Conservation (phyloP, 2,113 vertebrate species). For the Eulemur macaco region DNA sequence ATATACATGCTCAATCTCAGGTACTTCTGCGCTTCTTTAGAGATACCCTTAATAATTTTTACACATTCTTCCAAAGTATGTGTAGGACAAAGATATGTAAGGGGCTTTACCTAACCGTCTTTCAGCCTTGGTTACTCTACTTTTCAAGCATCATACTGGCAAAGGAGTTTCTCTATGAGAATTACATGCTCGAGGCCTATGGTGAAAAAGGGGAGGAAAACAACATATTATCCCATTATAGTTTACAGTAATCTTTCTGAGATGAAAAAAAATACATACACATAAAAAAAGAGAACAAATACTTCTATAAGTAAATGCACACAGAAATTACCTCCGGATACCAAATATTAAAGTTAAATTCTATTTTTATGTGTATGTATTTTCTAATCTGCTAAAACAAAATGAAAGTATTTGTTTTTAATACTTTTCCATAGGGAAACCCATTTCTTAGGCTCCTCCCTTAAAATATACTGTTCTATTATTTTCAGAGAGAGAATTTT, state of each 20-base stretch:
- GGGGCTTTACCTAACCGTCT: background rate
- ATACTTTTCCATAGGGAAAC: background rate
- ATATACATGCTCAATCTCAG: background rate
- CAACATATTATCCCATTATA: background rate
- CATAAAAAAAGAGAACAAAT: background rate
- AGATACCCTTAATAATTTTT: background rate
- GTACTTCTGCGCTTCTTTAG: background rate
- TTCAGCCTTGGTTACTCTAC: background rate
- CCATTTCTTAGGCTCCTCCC: background rate
- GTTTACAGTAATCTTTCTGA: background rate
- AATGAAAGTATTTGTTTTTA: background rate
- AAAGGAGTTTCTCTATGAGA: background rate
- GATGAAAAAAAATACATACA: background rate
- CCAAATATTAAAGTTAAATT: background rate
- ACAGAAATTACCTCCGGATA: background rate
- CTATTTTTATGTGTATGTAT: background rate
- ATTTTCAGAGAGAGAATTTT: conserved; percentile 37
- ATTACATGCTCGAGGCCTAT: background rate
- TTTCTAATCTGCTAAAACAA: background rate
- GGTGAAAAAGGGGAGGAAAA: background rate
- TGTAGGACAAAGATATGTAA: background rate
- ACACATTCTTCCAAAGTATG: background rate
- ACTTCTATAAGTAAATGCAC: background rate
- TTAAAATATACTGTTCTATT: conserved; percentile 40
- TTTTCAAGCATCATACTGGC: background rate